Conservation (phyloP, 2,888 invertebrate genomes). For the Thysanoteuthis rhombus region DNA sequence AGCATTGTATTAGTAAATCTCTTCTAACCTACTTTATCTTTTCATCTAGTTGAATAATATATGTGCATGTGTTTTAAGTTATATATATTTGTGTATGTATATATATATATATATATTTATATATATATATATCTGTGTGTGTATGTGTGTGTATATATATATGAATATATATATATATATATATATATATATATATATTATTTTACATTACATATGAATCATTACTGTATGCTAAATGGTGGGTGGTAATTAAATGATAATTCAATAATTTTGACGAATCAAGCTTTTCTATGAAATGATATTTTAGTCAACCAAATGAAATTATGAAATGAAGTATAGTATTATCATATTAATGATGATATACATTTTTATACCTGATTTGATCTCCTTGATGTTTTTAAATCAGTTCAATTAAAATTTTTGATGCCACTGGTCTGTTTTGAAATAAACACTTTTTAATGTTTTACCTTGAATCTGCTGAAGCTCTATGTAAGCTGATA, state of each 20-base stretch:
- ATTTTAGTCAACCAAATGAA: neutral
- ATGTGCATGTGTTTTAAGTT: neutral
- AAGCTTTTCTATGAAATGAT: neutral
- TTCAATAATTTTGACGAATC: neutral
- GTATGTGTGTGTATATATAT: too few relatives aligned
- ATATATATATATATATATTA: neutral
- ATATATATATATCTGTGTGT: neutral
- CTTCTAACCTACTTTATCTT: neutral
- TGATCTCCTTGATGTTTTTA: neutral
- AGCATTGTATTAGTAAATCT: neutral
- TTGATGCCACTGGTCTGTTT: neutral
- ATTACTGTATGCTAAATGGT: neutral
- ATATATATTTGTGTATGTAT: too few relatives aligned
- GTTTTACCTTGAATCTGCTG: conserved; percentile 12
- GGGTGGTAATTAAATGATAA: neutral
- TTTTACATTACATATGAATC: neutral
- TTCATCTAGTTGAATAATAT: neutral
- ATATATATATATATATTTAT: neutral
- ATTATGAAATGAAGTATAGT: neutral
- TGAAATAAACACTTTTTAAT: neutral
- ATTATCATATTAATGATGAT: neutral
- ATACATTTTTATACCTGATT: neutral
- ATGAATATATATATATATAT: neutral
- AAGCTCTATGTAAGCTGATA: too few relatives aligned
- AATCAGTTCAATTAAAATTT: neutral